A percentile compares a stretch with the other conserved stretches of the same genome.
Evolutionary conservation across 2,888 invertebrate genomes (phyloP).

Genomic region (Pseudococcus jackbeardsleyi): DNA sequence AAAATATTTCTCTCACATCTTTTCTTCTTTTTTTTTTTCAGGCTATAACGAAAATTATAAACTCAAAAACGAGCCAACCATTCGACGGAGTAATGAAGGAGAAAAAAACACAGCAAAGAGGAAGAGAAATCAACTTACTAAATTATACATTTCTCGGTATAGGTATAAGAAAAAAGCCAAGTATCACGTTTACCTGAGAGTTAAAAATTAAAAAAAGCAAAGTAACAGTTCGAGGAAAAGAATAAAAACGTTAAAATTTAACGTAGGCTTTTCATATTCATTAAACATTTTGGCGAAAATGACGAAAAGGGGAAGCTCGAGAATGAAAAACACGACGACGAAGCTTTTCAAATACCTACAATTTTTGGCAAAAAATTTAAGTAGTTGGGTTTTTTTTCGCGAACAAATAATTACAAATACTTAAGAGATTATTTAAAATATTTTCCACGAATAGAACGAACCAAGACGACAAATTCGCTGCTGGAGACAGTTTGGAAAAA

Average conservation of each 20-base stretch:
- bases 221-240: neutral
- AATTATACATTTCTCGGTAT: constrained; percentile 22
- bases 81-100: neutral
- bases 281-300: neutral
- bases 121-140: constrained; percentile 11
- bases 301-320: neutral
- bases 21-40: neutral
- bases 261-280: constrained; percentile 11
- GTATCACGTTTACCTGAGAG: constrained; percentile 22
- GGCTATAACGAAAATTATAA: constrained; percentile 20
- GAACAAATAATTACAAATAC: constrained; percentile 22
- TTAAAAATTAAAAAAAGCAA: neutral
- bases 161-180: neutral
- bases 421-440: neutral
- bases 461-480: neutral
- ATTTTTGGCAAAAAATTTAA: neutral
- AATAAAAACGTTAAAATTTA: constrained; percentile 14
- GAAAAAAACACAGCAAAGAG: neutral
- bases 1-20: constrained; percentile 27
- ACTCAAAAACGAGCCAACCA: neutral
- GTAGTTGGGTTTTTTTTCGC: neutral
- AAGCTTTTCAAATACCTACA: neutral
- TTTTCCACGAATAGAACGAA: neutral
- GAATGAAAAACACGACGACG: constrained; percentile 13
- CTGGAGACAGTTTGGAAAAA: neutral